These are phyloP conservation scores for Hydrozoanthus gracilis DNA, from an alignment of 92 coral and sea anemone genomes.

Conservation along the genomic window DNA sequence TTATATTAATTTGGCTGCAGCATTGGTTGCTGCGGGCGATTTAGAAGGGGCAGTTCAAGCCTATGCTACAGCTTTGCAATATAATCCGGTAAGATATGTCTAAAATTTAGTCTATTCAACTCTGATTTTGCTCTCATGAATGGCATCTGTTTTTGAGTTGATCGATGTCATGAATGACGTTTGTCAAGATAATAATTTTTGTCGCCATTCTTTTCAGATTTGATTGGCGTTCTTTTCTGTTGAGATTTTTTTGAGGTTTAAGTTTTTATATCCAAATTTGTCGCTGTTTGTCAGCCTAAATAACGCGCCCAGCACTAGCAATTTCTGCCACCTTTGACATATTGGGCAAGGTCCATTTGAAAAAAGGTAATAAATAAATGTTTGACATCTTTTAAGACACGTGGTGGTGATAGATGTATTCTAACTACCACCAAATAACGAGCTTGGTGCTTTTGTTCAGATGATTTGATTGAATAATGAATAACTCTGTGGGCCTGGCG, in stretches of 20 bases:
- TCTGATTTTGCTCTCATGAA: slow-evolving; percentile 33
- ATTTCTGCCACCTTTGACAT: neutral
- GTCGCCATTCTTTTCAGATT: slow-evolving; percentile 2
- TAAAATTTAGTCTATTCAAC: slow-evolving; percentile 41
- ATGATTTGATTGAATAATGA: neutral
- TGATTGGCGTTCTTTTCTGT: neutral
- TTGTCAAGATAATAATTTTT: neutral
- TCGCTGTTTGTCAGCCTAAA: neutral
- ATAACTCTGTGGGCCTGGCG: neutral
- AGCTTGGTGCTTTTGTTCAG: neutral
- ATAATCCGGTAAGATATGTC: slow-evolving; percentile 87
- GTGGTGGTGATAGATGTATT: neutral
- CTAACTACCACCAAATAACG: neutral
- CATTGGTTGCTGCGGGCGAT: slow-evolving; percentile 99
- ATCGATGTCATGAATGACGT: slow-evolving; percentile 26
- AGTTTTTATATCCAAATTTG: slow-evolving; percentile 10
- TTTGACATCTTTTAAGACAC: slow-evolving; percentile 5
- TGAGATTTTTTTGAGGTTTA: neutral
- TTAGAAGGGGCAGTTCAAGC: slow-evolving; percentile 99
- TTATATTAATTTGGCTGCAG: slow-evolving; percentile 99
- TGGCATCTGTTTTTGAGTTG: slow-evolving; percentile 30
- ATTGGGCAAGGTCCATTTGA: neutral
- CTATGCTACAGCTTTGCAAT: slow-evolving; percentile 96
- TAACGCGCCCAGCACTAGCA: neutral
- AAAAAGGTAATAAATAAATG: neutral